These are phyloP conservation scores for Chamaedrilus cognettii DNA, from an alignment of 2,888 invertebrate genomes.

Conservation along the genomic window DNA sequence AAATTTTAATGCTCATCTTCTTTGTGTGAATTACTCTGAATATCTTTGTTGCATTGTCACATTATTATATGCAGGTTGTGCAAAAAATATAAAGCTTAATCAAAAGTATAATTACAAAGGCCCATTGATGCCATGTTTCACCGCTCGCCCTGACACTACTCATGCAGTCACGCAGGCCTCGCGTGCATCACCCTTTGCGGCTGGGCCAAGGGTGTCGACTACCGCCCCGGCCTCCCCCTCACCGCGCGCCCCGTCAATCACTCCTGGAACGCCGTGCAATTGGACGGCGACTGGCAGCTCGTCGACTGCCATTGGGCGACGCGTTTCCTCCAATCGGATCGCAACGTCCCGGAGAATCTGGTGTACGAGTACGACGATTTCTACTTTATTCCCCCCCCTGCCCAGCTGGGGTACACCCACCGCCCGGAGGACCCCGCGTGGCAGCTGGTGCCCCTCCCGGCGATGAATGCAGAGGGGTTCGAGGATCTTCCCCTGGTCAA, in stretches of 20 bases:
- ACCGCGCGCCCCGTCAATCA: conserved; percentile 65
- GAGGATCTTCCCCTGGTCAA: conserved; percentile 59
- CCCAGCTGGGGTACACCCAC: conserved; percentile 62
- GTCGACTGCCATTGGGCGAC: conserved; percentile 99
- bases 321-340: conserved; percentile 61
- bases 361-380: conserved; percentile 98
- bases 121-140: too few species aligned
- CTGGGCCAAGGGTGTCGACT: conserved; percentile 98
- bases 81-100: too few species aligned
- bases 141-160: too few species aligned
- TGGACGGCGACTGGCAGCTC: conserved; percentile 99
- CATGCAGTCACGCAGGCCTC: conserved; percentile 95
- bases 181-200: conserved; percentile 99
- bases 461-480: conserved; percentile 44
- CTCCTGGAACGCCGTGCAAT: conserved; percentile 95
- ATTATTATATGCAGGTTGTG: too few species aligned
- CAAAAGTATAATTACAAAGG: too few species aligned
- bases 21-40: too few species aligned
- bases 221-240: conserved; percentile 80
- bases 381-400: conserved; percentile 97
- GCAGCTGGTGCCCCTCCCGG: conserved; percentile 47
- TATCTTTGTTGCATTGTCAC: too few species aligned
- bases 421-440: conserved; percentile 56
- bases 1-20: too few species aligned
- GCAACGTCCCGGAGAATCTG: conserved; percentile 58